These are phyloP conservation scores for Hesperia comma DNA, from an alignment of 2,888 invertebrate species.

Conservation along the genomic window DNA sequence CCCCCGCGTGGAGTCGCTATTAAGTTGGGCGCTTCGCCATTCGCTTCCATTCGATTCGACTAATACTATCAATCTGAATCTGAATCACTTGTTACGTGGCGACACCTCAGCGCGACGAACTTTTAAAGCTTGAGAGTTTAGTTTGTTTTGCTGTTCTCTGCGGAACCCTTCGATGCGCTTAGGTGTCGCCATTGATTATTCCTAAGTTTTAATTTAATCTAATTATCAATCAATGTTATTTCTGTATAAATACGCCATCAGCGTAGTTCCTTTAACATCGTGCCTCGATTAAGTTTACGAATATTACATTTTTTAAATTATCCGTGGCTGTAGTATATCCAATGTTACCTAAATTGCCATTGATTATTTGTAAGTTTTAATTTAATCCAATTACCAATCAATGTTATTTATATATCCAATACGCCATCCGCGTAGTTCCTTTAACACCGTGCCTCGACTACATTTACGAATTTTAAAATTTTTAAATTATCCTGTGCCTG, in stretches of 20 bases:
- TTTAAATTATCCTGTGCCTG: constrained; percentile 58
- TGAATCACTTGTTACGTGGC: constrained; percentile 2
- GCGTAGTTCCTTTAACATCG: constrained; percentile 66
- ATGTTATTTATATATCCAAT: neutral
- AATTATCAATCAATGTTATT: constrained; percentile 13
- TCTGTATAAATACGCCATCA: constrained; percentile 27
- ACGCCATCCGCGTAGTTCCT: constrained; percentile 58
- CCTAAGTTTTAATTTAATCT: constrained; percentile 10
- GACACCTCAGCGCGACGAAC: constrained; percentile 2
- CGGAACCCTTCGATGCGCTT: neutral
- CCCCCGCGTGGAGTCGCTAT: constrained; percentile 67
- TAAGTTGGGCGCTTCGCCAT: constrained; percentile 78
- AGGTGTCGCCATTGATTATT: constrained; percentile 21
- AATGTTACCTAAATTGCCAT: constrained; percentile 40
- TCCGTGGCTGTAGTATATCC: constrained; percentile 49
- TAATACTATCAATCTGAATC: neutral
- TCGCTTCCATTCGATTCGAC: constrained; percentile 45
- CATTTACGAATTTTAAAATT: constrained; percentile 65
- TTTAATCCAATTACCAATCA: constrained; percentile 14
- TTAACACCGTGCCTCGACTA: constrained; percentile 56
- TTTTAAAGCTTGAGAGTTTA: neutral
- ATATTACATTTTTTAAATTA: constrained; percentile 68
- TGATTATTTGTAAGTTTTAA: constrained; percentile 12
- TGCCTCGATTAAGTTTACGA: constrained; percentile 52
- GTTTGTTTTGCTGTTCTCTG: too few relatives aligned